Conservation (phyloP, 2,113 vertebrate species). For the Dasypus novemcinctus region DNA sequence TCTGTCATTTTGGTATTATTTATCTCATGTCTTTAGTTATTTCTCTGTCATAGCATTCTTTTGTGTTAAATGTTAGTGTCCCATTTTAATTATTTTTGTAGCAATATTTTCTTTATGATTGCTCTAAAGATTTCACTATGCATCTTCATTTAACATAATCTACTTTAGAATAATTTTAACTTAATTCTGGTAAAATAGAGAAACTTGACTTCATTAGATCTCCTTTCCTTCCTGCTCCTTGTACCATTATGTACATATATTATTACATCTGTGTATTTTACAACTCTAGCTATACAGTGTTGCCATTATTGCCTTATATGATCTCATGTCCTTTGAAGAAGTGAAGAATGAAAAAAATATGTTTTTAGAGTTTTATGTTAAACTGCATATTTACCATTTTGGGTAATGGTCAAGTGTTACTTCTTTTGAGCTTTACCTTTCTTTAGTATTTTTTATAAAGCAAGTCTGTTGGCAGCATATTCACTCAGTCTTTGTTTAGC, state of each 20-base stretch:
- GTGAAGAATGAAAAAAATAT: not conserved
- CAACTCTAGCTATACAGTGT: not conserved
- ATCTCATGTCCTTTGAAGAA: not conserved
- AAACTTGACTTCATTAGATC: not conserved
- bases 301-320: not conserved
- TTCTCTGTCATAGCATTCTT: not conserved
- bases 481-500: not conserved
- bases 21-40: not conserved
- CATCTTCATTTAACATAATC: not conserved
- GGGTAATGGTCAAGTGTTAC: not conserved
- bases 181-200: not conserved
- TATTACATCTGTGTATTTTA: not conserved
- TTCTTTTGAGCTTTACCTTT: not conserved
- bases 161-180: not conserved
- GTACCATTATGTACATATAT: not conserved
- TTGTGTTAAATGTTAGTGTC: not conserved
- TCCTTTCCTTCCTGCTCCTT: not conserved
- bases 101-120: not conserved
- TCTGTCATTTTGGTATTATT: not conserved
- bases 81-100: not conserved
- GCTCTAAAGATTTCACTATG: not conserved
- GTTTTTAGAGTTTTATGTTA: not conserved
- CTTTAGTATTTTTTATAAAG: not conserved
- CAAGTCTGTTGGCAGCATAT: not conserved
- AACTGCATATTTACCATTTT: not conserved